Conservation (phyloP, 2,797 vertebrate species). For the Margarornis squamiger region DNA sequence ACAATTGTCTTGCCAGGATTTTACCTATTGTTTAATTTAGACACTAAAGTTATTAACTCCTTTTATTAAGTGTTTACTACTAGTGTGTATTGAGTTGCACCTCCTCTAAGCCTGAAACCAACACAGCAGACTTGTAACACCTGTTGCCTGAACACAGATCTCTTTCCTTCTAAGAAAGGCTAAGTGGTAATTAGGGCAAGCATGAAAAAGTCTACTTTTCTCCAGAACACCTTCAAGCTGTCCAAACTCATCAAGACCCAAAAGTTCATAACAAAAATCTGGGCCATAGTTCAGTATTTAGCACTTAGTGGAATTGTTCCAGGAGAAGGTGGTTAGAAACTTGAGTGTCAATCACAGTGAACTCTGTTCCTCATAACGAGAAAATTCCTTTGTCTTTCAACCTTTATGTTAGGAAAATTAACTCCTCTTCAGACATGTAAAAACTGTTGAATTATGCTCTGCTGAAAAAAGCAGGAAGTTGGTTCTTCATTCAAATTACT, state of each 20-base stretch:
- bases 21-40: background rate
- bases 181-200: background rate
- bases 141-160: background rate
- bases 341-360: background rate
- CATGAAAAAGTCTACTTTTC: background rate
- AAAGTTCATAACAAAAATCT: background rate
- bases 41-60: background rate
- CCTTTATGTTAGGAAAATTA: conserved; percentile 20
- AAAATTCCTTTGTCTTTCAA: background rate
- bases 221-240: conserved; percentile 10
- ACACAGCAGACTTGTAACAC: background rate
- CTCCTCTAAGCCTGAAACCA: background rate
- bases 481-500: conserved; percentile 33
- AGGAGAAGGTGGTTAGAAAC: conserved; percentile 5
- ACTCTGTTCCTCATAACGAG: background rate
- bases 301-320: background rate
- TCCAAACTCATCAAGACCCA: conserved; percentile 8
- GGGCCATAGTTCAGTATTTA: background rate
- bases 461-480: background rate
- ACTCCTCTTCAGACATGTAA: background rate
- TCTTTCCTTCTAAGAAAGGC: background rate
- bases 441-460: background rate
- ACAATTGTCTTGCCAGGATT: background rate
- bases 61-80: background rate
- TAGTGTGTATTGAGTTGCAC: background rate